A percentile compares a stretch with the other conserved stretches of the same genome.
Evolutionary conservation across 2,888 invertebrate species (phyloP).

Genomic region (Herminia tarsipennalis): DNA sequence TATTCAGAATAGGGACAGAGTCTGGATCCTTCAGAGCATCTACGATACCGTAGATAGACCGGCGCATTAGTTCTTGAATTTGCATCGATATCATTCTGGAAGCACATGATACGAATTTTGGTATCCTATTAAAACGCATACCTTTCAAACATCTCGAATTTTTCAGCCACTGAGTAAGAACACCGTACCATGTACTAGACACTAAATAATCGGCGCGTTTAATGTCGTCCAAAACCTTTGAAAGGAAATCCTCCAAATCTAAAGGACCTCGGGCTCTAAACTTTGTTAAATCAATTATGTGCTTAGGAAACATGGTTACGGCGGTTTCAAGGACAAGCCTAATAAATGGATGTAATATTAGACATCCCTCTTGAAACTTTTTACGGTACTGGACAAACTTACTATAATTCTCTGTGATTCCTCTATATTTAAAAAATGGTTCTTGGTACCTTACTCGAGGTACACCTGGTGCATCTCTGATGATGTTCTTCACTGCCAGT

Average conservation of each 20-base stretch:
- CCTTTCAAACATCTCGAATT: slow-evolving; percentile 76
- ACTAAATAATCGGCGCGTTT: slow-evolving; percentile 74
- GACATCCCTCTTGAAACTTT: slow-evolving; percentile 83
- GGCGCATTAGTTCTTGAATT: slow-evolving; percentile 88
- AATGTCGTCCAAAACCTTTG: slow-evolving; percentile 69
- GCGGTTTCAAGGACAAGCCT: slow-evolving; percentile 85
- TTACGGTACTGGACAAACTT: slow-evolving; percentile 85
- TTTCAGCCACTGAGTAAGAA: slow-evolving; percentile 76
- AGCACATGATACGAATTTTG: slow-evolving; percentile 73
- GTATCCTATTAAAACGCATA: slow-evolving; percentile 67
- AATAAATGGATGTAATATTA: slow-evolving; percentile 88
- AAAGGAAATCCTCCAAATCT: slow-evolving; percentile 63
- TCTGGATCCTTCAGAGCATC: slow-evolving; percentile 81
- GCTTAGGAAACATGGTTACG: slow-evolving; percentile 78
- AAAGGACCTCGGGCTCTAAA: slow-evolving; percentile 76
- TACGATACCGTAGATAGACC: slow-evolving; percentile 88
- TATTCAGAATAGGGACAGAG: slow-evolving; percentile 86
- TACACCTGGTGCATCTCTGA: slow-evolving; percentile 86
- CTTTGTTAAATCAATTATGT: slow-evolving; percentile 80
- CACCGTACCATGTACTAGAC: slow-evolving; percentile 76
- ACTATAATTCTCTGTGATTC: slow-evolving; percentile 85
- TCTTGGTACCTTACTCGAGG: slow-evolving; percentile 76
- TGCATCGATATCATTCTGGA: slow-evolving; percentile 83
- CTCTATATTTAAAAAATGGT: slow-evolving; percentile 86
- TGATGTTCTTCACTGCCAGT: slow-evolving; percentile 87